Conservation (phyloP, 2,113 vertebrate genomes). For the Bothrops jararaca region DNA sequence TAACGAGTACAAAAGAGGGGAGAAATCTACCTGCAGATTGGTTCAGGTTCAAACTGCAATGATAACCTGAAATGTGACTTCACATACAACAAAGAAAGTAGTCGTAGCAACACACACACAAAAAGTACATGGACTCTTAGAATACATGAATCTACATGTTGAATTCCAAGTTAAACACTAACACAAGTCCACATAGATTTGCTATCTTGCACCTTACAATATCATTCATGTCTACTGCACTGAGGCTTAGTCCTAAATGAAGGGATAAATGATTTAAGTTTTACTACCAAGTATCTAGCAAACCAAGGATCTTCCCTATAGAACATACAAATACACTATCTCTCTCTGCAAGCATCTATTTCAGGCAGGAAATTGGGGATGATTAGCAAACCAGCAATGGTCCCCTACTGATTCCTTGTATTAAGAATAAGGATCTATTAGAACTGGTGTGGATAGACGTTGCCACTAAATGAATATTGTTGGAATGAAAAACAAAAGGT, state of each 20-base stretch:
- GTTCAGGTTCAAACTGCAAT: neutral
- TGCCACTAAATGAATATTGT: neutral
- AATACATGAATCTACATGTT: neutral
- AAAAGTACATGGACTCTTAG: neutral
- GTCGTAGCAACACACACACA: neutral
- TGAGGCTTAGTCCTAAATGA: neutral
- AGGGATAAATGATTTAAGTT: neutral
- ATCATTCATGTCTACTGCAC: neutral
- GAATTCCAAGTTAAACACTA: neutral
- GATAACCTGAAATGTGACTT: neutral
- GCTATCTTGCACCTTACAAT: no score
- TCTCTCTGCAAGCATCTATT: neutral
- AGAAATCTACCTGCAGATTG: neutral
- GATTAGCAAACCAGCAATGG: neutral
- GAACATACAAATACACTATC: no score
- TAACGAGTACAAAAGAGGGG: neutral
- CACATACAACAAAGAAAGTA: neutral
- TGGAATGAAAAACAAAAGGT: neutral
- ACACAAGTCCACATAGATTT: neutral
- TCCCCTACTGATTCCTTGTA: neutral
- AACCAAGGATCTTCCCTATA: neutral
- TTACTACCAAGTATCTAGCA: neutral
- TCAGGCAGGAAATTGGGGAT: neutral
- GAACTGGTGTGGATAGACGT: neutral
- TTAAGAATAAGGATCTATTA: neutral